phyloP scores from a whole-genome alignment of 2,113 vertebrate genomes.

The Cottus gobio region DNA sequence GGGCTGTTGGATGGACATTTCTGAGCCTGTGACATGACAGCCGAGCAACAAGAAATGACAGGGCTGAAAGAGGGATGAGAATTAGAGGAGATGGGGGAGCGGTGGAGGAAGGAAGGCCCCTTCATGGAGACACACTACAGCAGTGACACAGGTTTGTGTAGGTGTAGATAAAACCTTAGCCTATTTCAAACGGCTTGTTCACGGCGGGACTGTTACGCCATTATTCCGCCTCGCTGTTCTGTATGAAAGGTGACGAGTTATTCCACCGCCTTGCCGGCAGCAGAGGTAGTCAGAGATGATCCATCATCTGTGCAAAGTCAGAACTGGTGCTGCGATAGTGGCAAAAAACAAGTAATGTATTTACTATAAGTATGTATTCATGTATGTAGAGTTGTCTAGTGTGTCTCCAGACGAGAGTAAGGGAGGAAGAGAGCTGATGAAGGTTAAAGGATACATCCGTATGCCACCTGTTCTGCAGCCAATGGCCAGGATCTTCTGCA shows the following conservation, averaged over 20 bases:
- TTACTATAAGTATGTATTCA: neutral
- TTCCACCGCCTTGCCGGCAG: too few species aligned
- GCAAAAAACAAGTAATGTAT: neutral
- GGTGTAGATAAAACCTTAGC: neutral
- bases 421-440: neutral
- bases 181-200: neutral
- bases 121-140: slow-evolving; percentile 15
- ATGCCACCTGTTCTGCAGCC: slow-evolving; percentile 94
- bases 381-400: neutral
- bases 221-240: neutral
- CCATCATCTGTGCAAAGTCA: too few species aligned
- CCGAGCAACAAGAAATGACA: slow-evolving; percentile 46
- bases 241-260: neutral
- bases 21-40: slow-evolving; percentile 57
- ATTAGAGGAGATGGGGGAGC: neutral
- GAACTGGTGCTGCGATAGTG: too few species aligned
- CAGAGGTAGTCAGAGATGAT: too few species aligned
- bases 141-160: slow-evolving; percentile 5
- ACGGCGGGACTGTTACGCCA: neutral
- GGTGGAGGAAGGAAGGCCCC: neutral
- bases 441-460: slow-evolving; percentile 96
- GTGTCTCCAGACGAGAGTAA: slow-evolving; percentile 8
- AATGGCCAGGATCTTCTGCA: slow-evolving; percentile 97
- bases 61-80: slow-evolving; percentile 29
- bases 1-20: slow-evolving; percentile 49